A percentile compares a stretch with the other conserved stretches of the same genome.
These are phyloP conservation scores for Rhipidura dahli DNA, from an alignment of 2,113 vertebrate genomes.

Conservation along the genomic window DNA sequence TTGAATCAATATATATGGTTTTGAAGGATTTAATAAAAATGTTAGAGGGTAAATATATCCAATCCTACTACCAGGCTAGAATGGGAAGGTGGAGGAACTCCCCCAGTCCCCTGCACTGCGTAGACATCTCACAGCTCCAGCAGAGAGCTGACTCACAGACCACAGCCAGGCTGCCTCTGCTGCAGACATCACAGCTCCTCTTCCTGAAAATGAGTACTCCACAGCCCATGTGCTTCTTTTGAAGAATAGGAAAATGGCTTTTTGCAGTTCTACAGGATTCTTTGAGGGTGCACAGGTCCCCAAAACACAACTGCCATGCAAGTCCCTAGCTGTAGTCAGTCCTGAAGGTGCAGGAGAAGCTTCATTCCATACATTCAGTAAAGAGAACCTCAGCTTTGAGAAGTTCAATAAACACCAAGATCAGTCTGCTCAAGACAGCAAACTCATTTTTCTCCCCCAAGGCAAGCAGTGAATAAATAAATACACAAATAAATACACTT, in stretches of 20 bases:
- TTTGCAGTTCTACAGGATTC: neutral
- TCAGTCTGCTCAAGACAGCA: neutral
- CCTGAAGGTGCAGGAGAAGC: neutral
- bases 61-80: neutral
- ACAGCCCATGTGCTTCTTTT: neutral
- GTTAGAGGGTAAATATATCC: neutral
- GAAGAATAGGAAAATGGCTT: neutral
- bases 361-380: neutral
- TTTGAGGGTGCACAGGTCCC: neutral
- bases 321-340: neutral
- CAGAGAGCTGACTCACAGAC: neutral
- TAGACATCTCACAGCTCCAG: neutral
- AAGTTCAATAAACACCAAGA: neutral
- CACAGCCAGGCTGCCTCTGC: neutral
- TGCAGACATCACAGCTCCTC: neutral
- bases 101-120: fast-evolving
- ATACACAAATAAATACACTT: neutral
- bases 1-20: neutral
- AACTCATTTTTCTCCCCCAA: neutral
- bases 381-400: neutral
- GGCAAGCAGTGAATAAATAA: neutral
- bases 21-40: neutral
- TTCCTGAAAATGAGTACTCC: neutral
- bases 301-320: neutral
- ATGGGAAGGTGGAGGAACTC: neutral